Evolutionary conservation across 2,797 vertebrate species (phyloP).

Genomic region (Diceros bicornis): DNA sequence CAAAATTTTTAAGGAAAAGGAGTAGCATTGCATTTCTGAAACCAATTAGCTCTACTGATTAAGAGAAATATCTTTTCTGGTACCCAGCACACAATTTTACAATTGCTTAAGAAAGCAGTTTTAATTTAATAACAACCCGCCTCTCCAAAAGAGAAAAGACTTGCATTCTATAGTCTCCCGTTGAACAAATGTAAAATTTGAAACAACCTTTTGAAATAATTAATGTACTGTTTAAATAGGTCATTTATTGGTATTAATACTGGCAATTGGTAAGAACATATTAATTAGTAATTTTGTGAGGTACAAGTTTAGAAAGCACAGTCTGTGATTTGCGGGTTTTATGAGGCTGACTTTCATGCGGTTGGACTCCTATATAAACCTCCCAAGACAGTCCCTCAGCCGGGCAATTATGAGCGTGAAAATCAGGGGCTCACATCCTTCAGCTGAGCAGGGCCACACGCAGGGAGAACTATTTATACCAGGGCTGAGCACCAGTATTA

Average conservation of each 20-base stretch:
- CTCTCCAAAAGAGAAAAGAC: slow-evolving; percentile 51
- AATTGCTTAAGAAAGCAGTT: slow-evolving; percentile 49
- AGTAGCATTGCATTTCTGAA: slow-evolving; percentile 5
- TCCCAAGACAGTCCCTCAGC: background rate
- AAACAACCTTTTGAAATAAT: slow-evolving; percentile 15
- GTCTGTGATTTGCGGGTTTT: background rate
- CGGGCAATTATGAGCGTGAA: background rate
- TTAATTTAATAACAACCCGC: slow-evolving; percentile 55
- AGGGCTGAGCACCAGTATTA: slow-evolving; percentile 52
- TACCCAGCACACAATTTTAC: background rate
- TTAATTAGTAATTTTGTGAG: slow-evolving; percentile 23
- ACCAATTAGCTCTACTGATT: slow-evolving; percentile 19
- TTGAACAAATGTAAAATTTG: slow-evolving; percentile 2
- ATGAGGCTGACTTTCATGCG: background rate
- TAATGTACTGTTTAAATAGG: background rate
- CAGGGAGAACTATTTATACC: slow-evolving; percentile 23
- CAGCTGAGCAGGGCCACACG: background rate
- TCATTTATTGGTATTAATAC: background rate
- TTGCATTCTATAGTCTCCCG: background rate
- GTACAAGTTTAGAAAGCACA: background rate
- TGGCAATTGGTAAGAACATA: background rate
- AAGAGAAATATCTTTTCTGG: slow-evolving; percentile 42
- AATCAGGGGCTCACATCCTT: slow-evolving; percentile 13
- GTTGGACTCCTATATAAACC: background rate
- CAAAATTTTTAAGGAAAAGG: slow-evolving; percentile 17